Conservation (phyloP, 1,140 invertebrate species). For the Drosophila suzukii region DNA sequence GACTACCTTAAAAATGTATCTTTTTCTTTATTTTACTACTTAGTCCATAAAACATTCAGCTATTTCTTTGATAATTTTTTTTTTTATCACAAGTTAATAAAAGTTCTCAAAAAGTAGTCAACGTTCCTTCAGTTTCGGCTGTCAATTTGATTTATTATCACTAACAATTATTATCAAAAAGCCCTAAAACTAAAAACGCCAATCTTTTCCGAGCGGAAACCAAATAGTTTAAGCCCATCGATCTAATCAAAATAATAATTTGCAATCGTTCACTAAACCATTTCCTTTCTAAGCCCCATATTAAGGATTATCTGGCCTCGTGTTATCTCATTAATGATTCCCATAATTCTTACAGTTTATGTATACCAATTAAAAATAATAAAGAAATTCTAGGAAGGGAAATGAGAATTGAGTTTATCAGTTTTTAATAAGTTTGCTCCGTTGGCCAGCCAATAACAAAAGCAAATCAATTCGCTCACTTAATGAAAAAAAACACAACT, state of each 20-base stretch:
- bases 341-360: constrained; percentile 39
- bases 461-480: constrained; percentile 77
- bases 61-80: too few species aligned
- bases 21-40: too few species aligned
- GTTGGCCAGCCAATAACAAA: constrained; percentile 43
- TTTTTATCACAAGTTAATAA: too few species aligned
- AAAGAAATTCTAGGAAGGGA: neutral
- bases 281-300: constrained; percentile 54
- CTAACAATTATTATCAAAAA: constrained; percentile 10
- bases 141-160: neutral
- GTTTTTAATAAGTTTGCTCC: constrained; percentile 79
- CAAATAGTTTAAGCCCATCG: neutral
- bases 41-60: too few species aligned
- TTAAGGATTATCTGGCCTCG: constrained; percentile 29
- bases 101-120: neutral
- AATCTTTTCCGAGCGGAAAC: constrained; percentile 29
- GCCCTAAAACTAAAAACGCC: constrained; percentile 9
- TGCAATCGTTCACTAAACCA: constrained; percentile 64
- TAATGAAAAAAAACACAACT: constrained; percentile 80
- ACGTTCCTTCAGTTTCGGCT: neutral
- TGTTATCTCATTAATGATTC: constrained; percentile 30
- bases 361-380: constrained; percentile 46
- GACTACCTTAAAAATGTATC: too few species aligned
- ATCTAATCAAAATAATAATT: constrained; percentile 62
- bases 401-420: constrained; percentile 56